A percentile compares a stretch with the other conserved stretches of the same genome.
Evolutionary conservation across 2,888 invertebrate genomes (phyloP).

Genomic region (Eupelmus urozonus): DNA sequence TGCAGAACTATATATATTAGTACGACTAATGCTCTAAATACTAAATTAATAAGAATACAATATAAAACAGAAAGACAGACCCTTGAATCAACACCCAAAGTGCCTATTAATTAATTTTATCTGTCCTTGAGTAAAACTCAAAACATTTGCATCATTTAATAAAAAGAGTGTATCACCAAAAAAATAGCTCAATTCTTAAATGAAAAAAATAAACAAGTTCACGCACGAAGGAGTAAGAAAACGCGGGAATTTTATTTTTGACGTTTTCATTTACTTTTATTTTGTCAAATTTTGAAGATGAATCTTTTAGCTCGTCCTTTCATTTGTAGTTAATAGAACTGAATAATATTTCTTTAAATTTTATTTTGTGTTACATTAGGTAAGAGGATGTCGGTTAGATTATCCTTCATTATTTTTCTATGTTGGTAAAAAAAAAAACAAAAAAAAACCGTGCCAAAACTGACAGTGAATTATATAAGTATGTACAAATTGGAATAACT

Average conservation of each 20-base stretch:
- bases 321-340: constrained; percentile 11
- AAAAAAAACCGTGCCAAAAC: no score
- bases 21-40: constrained; percentile 33
- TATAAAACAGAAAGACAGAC: constrained; percentile 63
- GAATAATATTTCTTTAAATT: constrained; percentile 30
- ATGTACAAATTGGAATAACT: no score
- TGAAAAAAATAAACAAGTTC: neutral
- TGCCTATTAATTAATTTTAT: constrained; percentile 72
- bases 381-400: constrained; percentile 53
- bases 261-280: constrained; percentile 53
- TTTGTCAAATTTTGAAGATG: constrained; percentile 25
- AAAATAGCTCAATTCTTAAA: constrained; percentile 34
- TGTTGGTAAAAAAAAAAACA: no score
- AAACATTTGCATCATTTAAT: constrained; percentile 49
- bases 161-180: constrained; percentile 27
- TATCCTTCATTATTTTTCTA: constrained; percentile 1
- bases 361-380: constrained; percentile 47
- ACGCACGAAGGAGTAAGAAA: constrained; percentile 14
- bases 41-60: constrained; percentile 25
- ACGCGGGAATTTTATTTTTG: constrained; percentile 40
- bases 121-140: constrained; percentile 67
- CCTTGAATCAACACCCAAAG: constrained; percentile 68
- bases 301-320: neutral
- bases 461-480: no score
- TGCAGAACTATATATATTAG: constrained; percentile 6